These are phyloP conservation scores for Bostrychus sinensis DNA, from an alignment of 2,113 vertebrate genomes.

Conservation along the genomic window DNA sequence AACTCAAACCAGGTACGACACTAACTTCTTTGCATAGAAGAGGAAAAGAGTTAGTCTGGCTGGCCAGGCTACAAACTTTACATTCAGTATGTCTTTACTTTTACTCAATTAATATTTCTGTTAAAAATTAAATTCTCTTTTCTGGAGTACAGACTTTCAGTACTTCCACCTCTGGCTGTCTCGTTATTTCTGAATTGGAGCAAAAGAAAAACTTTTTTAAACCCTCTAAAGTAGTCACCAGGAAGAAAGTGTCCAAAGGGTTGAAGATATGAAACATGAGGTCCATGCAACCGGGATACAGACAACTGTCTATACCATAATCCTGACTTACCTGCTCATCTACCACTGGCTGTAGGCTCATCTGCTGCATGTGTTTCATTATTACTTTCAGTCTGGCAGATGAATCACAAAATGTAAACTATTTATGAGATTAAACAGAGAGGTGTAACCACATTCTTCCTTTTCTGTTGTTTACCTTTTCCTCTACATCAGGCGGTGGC, in stretches of 20 bases:
- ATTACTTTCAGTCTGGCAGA: slow-evolving; percentile 45
- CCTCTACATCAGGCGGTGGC: slow-evolving; percentile 36
- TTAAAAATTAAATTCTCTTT: no score
- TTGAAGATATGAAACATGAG: not conserved
- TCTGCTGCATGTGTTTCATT: slow-evolving; percentile 37
- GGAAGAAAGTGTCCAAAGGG: not conserved
- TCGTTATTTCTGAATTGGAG: not conserved
- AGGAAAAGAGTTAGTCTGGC: no score
- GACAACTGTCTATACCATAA: not conserved
- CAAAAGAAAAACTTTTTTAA: not conserved
- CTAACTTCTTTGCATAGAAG: no score
- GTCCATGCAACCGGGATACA: not conserved
- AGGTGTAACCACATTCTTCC: not conserved
- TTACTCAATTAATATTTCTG: no score
- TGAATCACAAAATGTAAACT: slow-evolving; percentile 13
- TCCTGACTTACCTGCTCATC: slow-evolving; percentile 57
- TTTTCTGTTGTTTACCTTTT: slow-evolving; percentile 51
- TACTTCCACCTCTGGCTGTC: no score
- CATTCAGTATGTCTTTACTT: no score
- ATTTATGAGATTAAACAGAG: not conserved
- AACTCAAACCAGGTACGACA: no score
- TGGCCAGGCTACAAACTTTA: no score
- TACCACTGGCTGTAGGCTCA: slow-evolving; percentile 33
- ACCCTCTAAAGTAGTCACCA: not conserved
- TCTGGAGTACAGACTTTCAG: no score